These are phyloP conservation scores for Mesoclemmys tuberculata DNA, from an alignment of 2,113 vertebrate species.

Conservation along the genomic window DNA sequence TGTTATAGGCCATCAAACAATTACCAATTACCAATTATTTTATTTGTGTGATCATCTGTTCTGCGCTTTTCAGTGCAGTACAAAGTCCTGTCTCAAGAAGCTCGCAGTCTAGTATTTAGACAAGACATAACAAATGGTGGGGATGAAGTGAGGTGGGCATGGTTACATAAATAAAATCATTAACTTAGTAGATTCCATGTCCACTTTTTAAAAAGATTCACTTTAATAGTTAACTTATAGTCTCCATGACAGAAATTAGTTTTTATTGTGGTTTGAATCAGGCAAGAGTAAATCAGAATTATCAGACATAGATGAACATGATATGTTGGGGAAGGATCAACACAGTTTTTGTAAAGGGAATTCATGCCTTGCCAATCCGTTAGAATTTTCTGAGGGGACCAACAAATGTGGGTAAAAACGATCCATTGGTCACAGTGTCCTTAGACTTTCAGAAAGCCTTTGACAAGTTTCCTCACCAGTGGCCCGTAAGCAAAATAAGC, in stretches of 20 bases:
- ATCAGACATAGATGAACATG: too few relatives aligned
- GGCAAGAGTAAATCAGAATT: background rate
- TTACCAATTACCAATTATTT: background rate
- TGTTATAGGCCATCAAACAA: background rate
- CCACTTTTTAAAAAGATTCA: background rate
- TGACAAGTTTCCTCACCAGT: too few relatives aligned
- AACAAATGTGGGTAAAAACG: too few relatives aligned
- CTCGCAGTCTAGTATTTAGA: background rate
- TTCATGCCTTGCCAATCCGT: too few relatives aligned
- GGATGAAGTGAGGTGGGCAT: background rate
- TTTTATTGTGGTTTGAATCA: background rate
- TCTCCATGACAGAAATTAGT: too few relatives aligned
- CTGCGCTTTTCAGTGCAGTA: background rate
- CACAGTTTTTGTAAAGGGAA: too few relatives aligned
- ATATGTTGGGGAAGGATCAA: too few relatives aligned
- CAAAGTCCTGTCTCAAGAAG: background rate
- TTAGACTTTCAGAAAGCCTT: too few relatives aligned
- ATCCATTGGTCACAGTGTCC: too few relatives aligned
- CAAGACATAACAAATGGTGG: background rate
- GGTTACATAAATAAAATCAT: background rate
- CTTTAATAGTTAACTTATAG: too few relatives aligned
- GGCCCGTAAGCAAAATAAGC: too few relatives aligned
- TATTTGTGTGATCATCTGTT: background rate
- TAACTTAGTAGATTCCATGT: background rate
- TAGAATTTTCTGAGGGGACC: too few relatives aligned